These are phyloP conservation scores for Panthera uncia DNA, from an alignment of 2,113 vertebrate species.

Conservation along the genomic window DNA sequence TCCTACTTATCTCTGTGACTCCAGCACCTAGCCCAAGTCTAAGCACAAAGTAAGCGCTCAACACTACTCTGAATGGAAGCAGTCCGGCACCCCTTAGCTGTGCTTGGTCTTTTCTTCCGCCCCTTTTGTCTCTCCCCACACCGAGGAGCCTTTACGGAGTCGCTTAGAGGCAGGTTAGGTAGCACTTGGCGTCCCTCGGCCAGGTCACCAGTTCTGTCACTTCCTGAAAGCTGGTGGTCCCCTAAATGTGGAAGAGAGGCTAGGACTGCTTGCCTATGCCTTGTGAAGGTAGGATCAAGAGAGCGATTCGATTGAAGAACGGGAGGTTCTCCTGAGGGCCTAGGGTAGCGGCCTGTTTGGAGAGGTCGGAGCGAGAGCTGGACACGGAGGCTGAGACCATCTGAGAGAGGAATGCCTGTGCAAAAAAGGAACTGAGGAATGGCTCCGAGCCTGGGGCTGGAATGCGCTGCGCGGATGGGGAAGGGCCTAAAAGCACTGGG, in stretches of 20 bases:
- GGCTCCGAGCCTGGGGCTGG: not conserved
- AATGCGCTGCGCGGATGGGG: fast-evolving
- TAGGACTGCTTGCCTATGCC: not conserved
- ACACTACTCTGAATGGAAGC: not conserved
- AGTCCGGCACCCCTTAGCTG: not conserved
- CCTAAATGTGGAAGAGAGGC: not conserved
- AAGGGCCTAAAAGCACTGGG: not conserved
- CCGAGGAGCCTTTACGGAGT: not conserved
- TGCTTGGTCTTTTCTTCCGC: not conserved
- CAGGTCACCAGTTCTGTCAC: not conserved
- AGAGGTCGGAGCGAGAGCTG: not conserved
- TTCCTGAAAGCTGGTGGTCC: not conserved
- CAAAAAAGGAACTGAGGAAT: not conserved
- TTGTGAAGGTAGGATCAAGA: not conserved
- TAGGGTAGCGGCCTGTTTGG: not conserved
- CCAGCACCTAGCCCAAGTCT: not conserved
- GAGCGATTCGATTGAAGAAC: not conserved
- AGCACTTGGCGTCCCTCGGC: not conserved
- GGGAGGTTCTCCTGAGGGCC: not conserved
- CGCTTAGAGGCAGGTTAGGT: not conserved
- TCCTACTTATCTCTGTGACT: not conserved
- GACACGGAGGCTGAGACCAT: not conserved
- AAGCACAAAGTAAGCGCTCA: not conserved
- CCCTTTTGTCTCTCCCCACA: not conserved
- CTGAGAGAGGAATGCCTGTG: not conserved